Evolutionary conservation across 1,140 invertebrate species (phyloP).

Genomic region (Caerostris darwini): DNA sequence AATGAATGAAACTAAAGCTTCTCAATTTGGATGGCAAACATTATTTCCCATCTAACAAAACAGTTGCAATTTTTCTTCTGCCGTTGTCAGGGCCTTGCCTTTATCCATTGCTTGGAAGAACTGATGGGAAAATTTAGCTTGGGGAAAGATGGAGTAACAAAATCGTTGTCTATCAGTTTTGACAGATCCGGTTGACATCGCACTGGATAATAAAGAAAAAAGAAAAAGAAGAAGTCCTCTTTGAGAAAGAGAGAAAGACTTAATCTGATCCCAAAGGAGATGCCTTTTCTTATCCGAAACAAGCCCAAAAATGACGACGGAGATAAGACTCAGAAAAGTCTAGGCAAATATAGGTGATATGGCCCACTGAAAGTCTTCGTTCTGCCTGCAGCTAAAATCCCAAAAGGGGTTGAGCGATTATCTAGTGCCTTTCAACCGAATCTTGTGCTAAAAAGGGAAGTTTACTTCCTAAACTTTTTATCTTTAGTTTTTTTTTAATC

Average conservation of each 20-base stretch:
- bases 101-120: slow-evolving; percentile 35
- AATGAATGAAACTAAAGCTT: slow-evolving; percentile 25
- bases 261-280: slow-evolving; percentile 66
- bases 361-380: background rate
- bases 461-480: background rate
- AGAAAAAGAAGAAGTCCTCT: slow-evolving; percentile 6
- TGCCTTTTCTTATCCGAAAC: slow-evolving; percentile 64
- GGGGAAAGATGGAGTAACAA: slow-evolving; percentile 12
- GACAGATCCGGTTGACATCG: slow-evolving; percentile 64
- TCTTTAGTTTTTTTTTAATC: background rate
- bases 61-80: background rate
- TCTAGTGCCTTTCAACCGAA: slow-evolving; percentile 6
- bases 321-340: slow-evolving; percentile 42
- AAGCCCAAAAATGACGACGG: slow-evolving; percentile 33
- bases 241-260: slow-evolving; percentile 33
- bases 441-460: background rate
- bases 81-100: background rate
- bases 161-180: slow-evolving; percentile 59
- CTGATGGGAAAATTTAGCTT: slow-evolving; percentile 5
- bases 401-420: slow-evolving; percentile 45
- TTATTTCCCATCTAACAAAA: slow-evolving; percentile 55
- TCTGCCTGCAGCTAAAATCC: background rate
- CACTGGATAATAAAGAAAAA: slow-evolving; percentile 22
- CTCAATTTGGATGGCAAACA: slow-evolving; percentile 43
- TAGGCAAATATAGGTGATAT: slow-evolving; percentile 55